phyloP scores from a whole-genome alignment of 2,797 vertebrate genomes.

The Mormyrus proboscirostris region DNA sequence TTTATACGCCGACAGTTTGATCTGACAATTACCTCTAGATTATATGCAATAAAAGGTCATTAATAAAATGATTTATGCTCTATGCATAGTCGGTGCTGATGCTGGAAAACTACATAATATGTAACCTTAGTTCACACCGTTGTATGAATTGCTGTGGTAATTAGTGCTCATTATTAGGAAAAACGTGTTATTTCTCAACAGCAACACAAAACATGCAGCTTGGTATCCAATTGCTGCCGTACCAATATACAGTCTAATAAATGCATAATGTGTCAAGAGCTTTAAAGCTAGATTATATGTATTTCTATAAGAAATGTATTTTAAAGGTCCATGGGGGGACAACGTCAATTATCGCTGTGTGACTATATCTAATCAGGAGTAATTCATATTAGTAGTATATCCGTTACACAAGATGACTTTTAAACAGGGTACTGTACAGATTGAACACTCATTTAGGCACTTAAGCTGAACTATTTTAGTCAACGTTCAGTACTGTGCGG shows the following conservation, averaged over 20 bases:
- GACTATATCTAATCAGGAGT: not conserved
- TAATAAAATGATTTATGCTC: not conserved
- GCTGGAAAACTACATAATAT: not conserved
- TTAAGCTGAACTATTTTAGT: not conserved
- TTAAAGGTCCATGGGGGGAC: not conserved
- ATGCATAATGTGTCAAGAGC: not conserved
- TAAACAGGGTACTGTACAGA: not conserved
- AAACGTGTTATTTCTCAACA: not conserved
- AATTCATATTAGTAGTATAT: not conserved
- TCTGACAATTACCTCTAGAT: slow-evolving; percentile 20
- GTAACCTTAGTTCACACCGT: not conserved
- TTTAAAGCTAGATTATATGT: not conserved
- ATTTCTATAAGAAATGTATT: not conserved
- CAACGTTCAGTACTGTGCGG: not conserved
- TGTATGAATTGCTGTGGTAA: not conserved
- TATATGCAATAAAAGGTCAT: slow-evolving; percentile 13
- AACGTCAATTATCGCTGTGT: not conserved
- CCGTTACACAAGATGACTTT: not conserved
- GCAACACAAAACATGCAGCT: not conserved
- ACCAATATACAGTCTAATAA: not conserved
- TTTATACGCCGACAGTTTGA: not conserved
- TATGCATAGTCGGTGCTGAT: not conserved
- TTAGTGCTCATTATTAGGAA: not conserved
- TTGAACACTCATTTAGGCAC: not conserved
- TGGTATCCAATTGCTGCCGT: not conserved